These are phyloP conservation scores for Chironomus tepperi DNA, from an alignment of 1,140 invertebrate genomes.

Conservation along the genomic window DNA sequence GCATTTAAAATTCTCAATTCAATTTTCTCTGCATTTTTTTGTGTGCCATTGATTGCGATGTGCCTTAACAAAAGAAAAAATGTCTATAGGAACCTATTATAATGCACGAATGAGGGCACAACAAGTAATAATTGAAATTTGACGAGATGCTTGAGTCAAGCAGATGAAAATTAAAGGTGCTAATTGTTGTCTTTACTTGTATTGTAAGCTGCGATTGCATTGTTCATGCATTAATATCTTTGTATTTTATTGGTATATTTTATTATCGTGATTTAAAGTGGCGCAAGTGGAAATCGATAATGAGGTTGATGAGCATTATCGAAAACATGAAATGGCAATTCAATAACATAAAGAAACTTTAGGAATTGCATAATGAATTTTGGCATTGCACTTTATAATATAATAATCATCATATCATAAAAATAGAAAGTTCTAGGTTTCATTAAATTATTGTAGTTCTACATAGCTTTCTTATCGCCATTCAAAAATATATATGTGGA, in stretches of 20 bases:
- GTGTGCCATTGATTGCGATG: not conserved
- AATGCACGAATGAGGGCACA: not conserved
- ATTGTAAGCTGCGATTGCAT: not conserved
- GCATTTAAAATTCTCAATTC: not conserved
- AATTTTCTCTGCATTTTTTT: not conserved
- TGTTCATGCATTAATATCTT: not conserved
- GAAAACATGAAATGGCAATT: not conserved
- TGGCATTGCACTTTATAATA: constrained; percentile 10
- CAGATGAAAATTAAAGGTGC: not conserved
- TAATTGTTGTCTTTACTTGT: not conserved
- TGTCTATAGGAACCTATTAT: not conserved
- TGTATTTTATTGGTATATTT: not conserved
- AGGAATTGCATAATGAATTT: not conserved
- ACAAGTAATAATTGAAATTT: not conserved
- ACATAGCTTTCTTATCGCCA: not conserved
- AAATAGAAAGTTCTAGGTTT: not conserved
- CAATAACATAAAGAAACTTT: not conserved
- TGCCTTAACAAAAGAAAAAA: not conserved
- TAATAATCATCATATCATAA: not conserved
- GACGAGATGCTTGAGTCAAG: not conserved
- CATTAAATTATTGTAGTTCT: not conserved
- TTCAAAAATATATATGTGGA: not conserved
- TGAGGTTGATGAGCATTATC: constrained; percentile 11
- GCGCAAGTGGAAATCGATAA: constrained; percentile 7
- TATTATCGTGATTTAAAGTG: not conserved